Base-by-base conservation (phyloP, 2,113 vertebrate genomes). In the Tursiops truncatus region DNA sequence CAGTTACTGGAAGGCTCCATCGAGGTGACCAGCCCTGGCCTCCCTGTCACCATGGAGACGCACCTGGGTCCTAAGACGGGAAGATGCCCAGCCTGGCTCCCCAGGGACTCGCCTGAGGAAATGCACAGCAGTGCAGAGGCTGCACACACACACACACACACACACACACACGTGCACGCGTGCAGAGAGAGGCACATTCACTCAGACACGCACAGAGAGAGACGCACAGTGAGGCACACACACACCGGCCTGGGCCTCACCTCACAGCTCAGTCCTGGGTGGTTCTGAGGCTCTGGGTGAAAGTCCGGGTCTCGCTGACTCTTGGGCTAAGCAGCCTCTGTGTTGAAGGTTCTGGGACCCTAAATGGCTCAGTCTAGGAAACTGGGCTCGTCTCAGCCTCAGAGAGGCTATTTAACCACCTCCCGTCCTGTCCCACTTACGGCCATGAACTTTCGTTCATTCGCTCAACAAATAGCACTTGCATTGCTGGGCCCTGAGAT, bases 401-500 rank as follows among this genome's bases (percentile, higher is more conserved):
- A 28, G 23, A 53, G 82, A 84, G 38, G 12, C 26, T 38, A 0
- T 82, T 56, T 53, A 31, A 18, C 21, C 41, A 6, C 68, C 31
- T 85, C n/a, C 80, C 68, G 15, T 10, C 28, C 53, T 10, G 0
- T n/a, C 60, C 82, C 36, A 18, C 33, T 53, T n/a, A 71, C 3
- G 25, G 15, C 41, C 58, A 23, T 1, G 76, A 62, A 41, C 65
- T 8, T 67, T 17, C 5, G 18, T 36, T 56, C 31, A 18, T 80
- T 76, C 38, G 1, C 8, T 15, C 62, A 62, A 41, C 80, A 60
- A 71, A 60, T 15, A n/a, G 25, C 62, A 8, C 18, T 0, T 38
- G 31, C 5, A 0, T 0, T 23, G 20, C 70, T 1, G 2, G 67
- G 12, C 31, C 2, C 23, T 15, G 4, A 70, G 26, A 41, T 79